phyloP scores from a whole-genome alignment of 2,888 invertebrate genomes.

The Leucania comma region DNA sequence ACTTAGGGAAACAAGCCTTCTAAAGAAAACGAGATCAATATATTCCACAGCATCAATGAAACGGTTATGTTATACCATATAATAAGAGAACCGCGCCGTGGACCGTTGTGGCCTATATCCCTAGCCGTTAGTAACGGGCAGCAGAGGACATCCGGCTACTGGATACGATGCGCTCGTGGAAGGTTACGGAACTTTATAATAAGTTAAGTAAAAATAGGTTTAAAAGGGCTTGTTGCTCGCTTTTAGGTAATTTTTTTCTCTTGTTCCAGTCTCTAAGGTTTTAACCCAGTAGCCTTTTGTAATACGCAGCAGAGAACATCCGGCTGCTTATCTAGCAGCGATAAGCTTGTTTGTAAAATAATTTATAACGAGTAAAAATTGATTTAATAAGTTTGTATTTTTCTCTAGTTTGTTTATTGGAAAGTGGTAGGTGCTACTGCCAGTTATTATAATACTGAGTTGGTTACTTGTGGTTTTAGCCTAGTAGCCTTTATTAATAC shows the following conservation, averaged over 20 bases:
- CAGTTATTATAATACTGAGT: neutral
- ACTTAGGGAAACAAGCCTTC: neutral
- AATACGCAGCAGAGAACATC: constrained; percentile 78
- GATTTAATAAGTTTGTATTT: neutral
- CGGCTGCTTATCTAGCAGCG: constrained; percentile 68
- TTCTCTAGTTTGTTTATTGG: too few relatives aligned
- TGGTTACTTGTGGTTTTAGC: neutral
- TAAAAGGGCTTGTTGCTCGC: neutral
- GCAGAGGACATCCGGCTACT: constrained; percentile 76
- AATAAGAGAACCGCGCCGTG: constrained; percentile 45
- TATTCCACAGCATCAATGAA: constrained; percentile 20
- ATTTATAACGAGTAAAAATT: constrained; percentile 10
- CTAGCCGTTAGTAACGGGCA: constrained; percentile 77
- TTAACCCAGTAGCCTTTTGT: constrained; percentile 67
- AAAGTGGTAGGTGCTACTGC: too few relatives aligned
- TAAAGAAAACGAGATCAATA: constrained; percentile 17
- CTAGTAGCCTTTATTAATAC: constrained; percentile 74
- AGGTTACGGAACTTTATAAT: constrained; percentile 44
- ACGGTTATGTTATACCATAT: constrained; percentile 62
- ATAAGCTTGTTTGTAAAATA: too few relatives aligned
- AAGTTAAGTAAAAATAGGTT: constrained; percentile 15
- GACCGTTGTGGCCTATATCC: constrained; percentile 79
- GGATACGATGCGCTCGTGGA: constrained; percentile 45
- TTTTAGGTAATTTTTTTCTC: too few relatives aligned
- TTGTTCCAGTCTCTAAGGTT: neutral